phyloP scores from a whole-genome alignment of 2,113 vertebrate genomes.

The Malaclemys terrapin region DNA sequence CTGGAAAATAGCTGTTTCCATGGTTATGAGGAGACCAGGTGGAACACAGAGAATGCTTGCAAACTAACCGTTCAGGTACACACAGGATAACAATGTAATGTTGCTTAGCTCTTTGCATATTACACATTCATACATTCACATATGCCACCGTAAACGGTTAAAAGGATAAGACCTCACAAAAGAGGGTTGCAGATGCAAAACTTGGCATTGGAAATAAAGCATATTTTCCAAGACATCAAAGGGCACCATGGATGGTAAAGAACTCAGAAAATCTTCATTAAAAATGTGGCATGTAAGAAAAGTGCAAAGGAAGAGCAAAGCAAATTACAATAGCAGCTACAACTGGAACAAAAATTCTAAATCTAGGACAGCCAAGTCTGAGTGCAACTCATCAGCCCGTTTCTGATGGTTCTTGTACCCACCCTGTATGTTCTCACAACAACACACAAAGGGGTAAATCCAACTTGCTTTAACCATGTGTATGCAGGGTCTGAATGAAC shows the following conservation, averaged over 20 bases:
- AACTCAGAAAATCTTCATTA: neutral
- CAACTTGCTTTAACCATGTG: neutral
- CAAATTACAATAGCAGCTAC: neutral
- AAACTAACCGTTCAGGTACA: neutral
- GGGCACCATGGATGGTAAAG: neutral
- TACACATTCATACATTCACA: neutral
- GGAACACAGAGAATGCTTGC: neutral
- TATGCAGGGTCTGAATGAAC: neutral
- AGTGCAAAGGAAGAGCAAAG: neutral
- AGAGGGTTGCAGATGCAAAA: neutral
- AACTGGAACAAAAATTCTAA: neutral
- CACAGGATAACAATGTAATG: neutral
- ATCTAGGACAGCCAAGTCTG: neutral
- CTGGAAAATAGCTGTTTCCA: neutral
- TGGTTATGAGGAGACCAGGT: neutral
- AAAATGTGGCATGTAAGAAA: neutral
- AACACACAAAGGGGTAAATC: neutral
- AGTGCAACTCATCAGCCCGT: neutral
- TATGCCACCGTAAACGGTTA: neutral
- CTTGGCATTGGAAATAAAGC: neutral
- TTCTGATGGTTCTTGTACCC: neutral
- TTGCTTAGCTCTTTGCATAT: neutral
- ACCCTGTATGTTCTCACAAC: neutral
- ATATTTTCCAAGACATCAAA: neutral
- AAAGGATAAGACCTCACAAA: neutral